These are phyloP conservation scores for Urocynchramus pylzowi DNA, from an alignment of 2,113 vertebrate genomes.

Conservation along the genomic window DNA sequence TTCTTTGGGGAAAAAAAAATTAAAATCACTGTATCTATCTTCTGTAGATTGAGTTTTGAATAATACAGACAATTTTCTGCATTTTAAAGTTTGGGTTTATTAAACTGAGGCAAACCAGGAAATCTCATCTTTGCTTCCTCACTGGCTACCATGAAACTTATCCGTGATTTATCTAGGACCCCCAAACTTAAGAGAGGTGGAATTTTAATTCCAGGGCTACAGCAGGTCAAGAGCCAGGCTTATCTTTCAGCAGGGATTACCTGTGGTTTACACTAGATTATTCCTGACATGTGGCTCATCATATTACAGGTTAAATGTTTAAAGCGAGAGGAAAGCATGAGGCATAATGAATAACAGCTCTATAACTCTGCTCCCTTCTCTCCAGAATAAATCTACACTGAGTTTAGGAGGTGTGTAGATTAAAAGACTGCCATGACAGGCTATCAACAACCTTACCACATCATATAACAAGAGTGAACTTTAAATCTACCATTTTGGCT, in stretches of 20 bases:
- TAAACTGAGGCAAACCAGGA: background rate
- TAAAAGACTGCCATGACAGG: conserved; percentile 24
- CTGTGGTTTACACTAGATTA: conserved; percentile 10
- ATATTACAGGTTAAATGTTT: conserved; percentile 37
- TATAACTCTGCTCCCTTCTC: background rate
- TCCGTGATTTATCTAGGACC: background rate
- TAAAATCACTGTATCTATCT: background rate
- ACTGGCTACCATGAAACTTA: background rate
- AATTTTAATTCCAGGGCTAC: background rate
- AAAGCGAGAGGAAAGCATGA: background rate
- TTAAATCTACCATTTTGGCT: conserved; percentile 32
- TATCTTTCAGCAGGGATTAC: conserved; percentile 32
- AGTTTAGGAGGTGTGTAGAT: conserved; percentile 1
- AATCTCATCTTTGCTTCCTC: background rate
- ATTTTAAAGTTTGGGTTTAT: background rate
- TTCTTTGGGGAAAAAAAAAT: background rate
- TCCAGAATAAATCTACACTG: background rate
- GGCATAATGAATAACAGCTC: conserved; percentile 28
- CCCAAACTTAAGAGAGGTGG: background rate
- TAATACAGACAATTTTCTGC: background rate
- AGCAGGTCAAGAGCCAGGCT: conserved; percentile 10
- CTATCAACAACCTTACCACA: conserved; percentile 37
- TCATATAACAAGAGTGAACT: conserved; percentile 3
- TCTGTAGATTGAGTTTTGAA: background rate
- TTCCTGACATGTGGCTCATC: conserved; percentile 15